phyloP scores from a whole-genome alignment of 2,888 invertebrate genomes.

The Anodontia alba region DNA sequence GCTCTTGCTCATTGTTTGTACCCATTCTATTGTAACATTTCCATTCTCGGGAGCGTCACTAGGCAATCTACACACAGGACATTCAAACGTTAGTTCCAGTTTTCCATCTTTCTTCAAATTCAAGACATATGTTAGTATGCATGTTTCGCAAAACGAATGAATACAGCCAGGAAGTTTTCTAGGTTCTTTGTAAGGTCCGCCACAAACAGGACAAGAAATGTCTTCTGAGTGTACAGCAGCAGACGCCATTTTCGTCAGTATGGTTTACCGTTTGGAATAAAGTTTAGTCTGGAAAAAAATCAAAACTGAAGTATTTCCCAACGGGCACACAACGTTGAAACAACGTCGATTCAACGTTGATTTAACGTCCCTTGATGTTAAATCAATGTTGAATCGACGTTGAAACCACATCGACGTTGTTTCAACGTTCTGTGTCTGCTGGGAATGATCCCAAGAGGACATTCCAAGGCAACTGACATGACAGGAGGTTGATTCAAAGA shows the following conservation, averaged over 20 bases:
- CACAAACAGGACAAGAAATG: background rate
- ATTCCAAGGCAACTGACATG: no score
- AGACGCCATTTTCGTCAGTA: background rate
- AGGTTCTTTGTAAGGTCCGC: background rate
- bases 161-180: slow-evolving; percentile 3
- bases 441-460: no score
- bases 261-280: no score
- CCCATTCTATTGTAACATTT: background rate
- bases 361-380: no score
- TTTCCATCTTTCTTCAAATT: background rate
- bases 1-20: background rate
- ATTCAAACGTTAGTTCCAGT: background rate
- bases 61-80: slow-evolving; percentile 3
- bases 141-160: background rate
- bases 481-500: no score
- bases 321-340: no score
- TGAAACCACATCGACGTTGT: no score
- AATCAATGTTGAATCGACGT: no score
- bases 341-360: no score
- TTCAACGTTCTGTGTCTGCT: no score
- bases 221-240: background rate
- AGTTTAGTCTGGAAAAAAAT: no score
- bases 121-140: background rate
- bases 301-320: no score
- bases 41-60: background rate